Base-by-base conservation (phyloP, 2,888 invertebrate genomes). In the Arge pagana region DNA sequence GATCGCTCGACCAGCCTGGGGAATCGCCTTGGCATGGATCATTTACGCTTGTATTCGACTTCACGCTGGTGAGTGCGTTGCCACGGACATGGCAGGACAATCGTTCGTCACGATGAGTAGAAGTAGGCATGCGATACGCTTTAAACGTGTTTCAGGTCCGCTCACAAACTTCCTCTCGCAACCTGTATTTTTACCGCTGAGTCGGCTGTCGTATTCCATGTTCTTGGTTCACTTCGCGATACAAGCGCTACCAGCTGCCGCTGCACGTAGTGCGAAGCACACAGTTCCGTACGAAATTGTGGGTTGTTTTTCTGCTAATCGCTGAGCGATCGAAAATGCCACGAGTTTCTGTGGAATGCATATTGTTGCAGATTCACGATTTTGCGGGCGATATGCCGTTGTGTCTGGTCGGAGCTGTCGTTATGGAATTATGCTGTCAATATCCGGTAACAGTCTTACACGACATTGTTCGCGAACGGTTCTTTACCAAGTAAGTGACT, bases 31-130 rank as follows among this genome's bases (percentile, higher is more conserved):
- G 6, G 70, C 70, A 23, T 82, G 82, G 82, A 73, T 82, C 4
- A 76, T 83, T 39, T 78, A 79, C 62, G 77, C 79, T 36, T 81
- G 81, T 57, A 68, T 73, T 15, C 70, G 75, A 39, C 81, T 81
- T 21, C 72, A 78, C 60, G 82, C 81, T 66, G 79, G 79, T 78
- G 62, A 60, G 40, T 28, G 26, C 11, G n/a, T n/a, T n/a, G n/a
- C n/a, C n/a, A n/a, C n/a, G n/a, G n/a, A n/a, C n/a, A n/a, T n/a
- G n/a, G n/a, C n/a, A 26, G 28, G 2, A 10, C 3, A 26, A 26
- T 26, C 28, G n/a, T n/a, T n/a, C n/a, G n/a, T n/a, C n/a, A n/a
- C n/a, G n/a, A n/a, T n/a, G n/a, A n/a, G n/a, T n/a, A n/a, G n/a
- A n/a, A n/a, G n/a, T 3, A 2, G 28, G 8, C 28, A n/a, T 8